phyloP scores from a whole-genome alignment of 2,888 invertebrate species.

The Acanthococcus lagerstroemiae region DNA sequence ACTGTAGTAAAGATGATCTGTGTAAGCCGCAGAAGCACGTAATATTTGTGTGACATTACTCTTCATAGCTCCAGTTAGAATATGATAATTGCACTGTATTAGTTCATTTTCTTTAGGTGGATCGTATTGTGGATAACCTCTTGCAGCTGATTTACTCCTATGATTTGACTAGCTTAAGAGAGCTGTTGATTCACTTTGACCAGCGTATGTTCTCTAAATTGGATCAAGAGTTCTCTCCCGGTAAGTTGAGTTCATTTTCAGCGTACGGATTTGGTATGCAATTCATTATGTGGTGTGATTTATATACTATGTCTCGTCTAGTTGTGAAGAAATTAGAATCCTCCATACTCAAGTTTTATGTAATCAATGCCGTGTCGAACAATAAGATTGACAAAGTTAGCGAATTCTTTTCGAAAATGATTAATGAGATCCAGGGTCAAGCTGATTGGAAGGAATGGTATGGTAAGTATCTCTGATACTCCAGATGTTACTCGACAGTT shows the following conservation, averaged over 20 bases:
- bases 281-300: neutral
- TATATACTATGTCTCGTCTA: conserved; percentile 38
- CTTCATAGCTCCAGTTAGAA: neutral
- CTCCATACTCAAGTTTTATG: conserved; percentile 75
- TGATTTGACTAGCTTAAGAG: conserved; percentile 68
- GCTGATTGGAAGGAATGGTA: conserved; percentile 97
- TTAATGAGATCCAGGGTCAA: conserved; percentile 76
- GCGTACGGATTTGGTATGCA: neutral
- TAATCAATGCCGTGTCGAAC: conserved; percentile 74
- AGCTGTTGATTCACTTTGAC: conserved; percentile 84
- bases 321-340: conserved; percentile 75
- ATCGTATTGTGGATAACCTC: conserved; percentile 79
- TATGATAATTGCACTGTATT: neutral
- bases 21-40: no score
- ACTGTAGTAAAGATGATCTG: no score
- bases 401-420: conserved; percentile 82
- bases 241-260: conserved; percentile 43
- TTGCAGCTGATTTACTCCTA: conserved; percentile 61
- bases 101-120: conserved; percentile 46
- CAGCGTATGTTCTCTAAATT: conserved; percentile 75
- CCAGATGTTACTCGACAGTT: conserved; percentile 11
- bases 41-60: neutral
- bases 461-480: conserved; percentile 68
- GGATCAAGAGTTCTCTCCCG: conserved; percentile 70
- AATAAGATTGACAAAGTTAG: conserved; percentile 73